Evolutionary conservation across 2,797 vertebrate genomes (phyloP), one percentile per base, ranked within the genome.

Genomic region (Typhlichthys subterraneus): DNA sequence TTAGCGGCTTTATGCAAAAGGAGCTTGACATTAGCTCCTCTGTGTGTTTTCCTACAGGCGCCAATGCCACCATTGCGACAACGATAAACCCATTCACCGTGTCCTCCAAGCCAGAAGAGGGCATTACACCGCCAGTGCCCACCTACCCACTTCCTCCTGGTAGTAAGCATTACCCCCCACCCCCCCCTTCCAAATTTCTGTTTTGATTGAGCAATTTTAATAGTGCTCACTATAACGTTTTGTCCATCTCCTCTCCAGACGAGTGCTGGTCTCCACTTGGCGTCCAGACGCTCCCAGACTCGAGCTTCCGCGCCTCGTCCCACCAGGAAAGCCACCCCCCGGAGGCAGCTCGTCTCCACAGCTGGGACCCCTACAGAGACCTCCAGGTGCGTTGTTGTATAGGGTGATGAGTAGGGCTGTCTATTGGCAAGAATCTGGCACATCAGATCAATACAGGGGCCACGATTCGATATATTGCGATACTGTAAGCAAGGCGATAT

Each of bases 241-340:
- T 19, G 19, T 38, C 6, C 7, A 6, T 1, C 33, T 38, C 11
- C 2, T 64, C 53, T 42, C 1, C 68, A 98, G 96, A 93, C 45
- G 87, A 92, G 48, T 97, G 96, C 80, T 95, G 92, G 83, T 80
- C 81, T 45, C 92, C 93, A 2, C 78, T 97, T 70, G 94, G 91
- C 23, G 80, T 95, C 48, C 86, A 89, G 57, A 70, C 52, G 17
- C 88, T 94, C 13, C 94, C 93, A 0, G 48, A 59, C 13, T 78
- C 86, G 50, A 93, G 93, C 65, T 95, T 94, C 69, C 81, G 53
- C 0, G 87, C 92, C 7, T 94, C 93, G 0, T 90, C 93, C 0
- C 84, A 90, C 42, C 91, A 88, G 70, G 55, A 31, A 0, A 88
- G 83, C 50, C 91, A 91, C 65, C 91, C 91, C 0, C 84, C 94